These are phyloP conservation scores for Ophonus ardosiacus DNA, from an alignment of 2,888 invertebrate species.

Conservation along the genomic window DNA sequence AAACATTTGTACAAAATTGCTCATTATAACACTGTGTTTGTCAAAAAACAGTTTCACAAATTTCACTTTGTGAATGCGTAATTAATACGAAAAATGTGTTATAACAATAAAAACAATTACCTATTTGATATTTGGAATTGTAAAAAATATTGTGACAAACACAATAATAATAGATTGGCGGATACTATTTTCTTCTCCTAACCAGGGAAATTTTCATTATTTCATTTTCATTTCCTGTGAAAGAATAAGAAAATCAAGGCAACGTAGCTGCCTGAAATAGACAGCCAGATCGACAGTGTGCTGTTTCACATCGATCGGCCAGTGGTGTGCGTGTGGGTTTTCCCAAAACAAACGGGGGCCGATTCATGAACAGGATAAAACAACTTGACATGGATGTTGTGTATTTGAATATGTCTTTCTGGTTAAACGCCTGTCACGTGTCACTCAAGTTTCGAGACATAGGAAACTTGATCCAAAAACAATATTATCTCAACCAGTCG, in stretches of 20 bases:
- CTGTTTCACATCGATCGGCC: slow-evolving; percentile 52
- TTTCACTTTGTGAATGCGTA: too few relatives aligned
- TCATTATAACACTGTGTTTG: too few relatives aligned
- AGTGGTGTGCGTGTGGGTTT: slow-evolving; percentile 26
- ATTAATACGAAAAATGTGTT: too few relatives aligned
- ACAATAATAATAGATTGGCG: not conserved
- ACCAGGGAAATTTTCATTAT: not conserved
- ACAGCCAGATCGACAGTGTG: slow-evolving; percentile 24
- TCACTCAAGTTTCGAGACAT: slow-evolving; percentile 26
- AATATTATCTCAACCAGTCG: slow-evolving; percentile 42
- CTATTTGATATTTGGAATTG: too few relatives aligned
- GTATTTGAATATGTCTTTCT: slow-evolving; percentile 53
- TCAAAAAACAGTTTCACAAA: too few relatives aligned
- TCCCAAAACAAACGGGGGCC: not conserved
- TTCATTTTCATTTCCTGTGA: not conserved
- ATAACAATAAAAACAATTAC: too few relatives aligned
- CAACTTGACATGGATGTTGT: slow-evolving; percentile 35
- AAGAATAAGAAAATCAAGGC: slow-evolving; percentile 24
- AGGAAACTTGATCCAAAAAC: slow-evolving; percentile 52
- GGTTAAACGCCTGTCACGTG: slow-evolving; percentile 44
- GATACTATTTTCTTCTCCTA: not conserved
- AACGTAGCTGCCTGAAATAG: slow-evolving; percentile 34
- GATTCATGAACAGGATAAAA: slow-evolving; percentile 1
- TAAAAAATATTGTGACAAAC: too few relatives aligned
- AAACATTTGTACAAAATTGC: too few relatives aligned